Percentiles rank a stretch among this genome's conserved stretches.
phyloP scores from a whole-genome alignment of 2,113 vertebrate species.

The Hylia prasina region DNA sequence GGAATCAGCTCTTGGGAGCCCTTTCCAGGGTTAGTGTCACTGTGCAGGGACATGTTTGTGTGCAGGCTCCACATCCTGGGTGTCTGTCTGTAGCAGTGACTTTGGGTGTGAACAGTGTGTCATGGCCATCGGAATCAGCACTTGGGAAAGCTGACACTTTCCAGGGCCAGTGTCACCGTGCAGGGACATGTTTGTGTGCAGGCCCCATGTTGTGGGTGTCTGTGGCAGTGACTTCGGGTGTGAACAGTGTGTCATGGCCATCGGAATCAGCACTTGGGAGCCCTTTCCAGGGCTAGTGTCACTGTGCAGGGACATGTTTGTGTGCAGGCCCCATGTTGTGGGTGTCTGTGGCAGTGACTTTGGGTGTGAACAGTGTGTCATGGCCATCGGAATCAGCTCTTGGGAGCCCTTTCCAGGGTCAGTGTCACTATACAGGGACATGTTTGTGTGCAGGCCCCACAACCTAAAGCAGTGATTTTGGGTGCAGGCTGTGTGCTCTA shows the following conservation, averaged over 20 bases:
- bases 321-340: not conserved
- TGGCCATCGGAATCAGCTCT: accelerated
- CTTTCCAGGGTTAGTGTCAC: accelerated
- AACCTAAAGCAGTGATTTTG: not conserved
- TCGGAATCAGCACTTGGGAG: too few relatives aligned
- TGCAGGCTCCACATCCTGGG: too few relatives aligned
- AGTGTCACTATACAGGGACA: not conserved
- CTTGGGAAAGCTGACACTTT: not conserved
- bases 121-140: too few relatives aligned
- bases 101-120: not conserved
- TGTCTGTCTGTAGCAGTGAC: too few relatives aligned
- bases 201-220: not conserved
- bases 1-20: not conserved
- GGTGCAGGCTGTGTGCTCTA: not conserved
- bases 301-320: accelerated
- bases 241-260: not conserved
- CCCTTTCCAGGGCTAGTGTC: accelerated
- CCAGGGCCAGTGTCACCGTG: accelerated
- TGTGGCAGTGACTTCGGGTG: not conserved
- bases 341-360: not conserved
- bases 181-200: not conserved
- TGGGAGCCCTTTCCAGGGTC: not conserved
- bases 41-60: accelerated
- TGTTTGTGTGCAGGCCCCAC: not conserved
- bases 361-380: not conserved